Evolutionary conservation across 2,888 invertebrate species (phyloP), one percentile per base, ranked within the genome.

Genomic region (Eupithecia inturbata): DNA sequence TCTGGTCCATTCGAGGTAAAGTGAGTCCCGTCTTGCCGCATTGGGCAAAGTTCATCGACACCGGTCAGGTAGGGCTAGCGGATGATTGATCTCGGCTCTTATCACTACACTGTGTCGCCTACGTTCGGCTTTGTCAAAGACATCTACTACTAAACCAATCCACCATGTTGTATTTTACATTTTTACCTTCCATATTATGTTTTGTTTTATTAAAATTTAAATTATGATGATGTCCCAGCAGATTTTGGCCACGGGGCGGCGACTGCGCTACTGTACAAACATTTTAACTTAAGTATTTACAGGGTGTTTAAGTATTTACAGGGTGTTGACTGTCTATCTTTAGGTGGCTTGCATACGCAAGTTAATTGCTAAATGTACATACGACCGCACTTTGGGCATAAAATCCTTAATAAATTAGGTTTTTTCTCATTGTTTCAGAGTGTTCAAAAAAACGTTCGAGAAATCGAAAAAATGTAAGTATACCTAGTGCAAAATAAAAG

Each of bases 21-120:
- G 87, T 90, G 84, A 88, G 89, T 91, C 87, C 85, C 85, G 91
- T 92, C 92, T 91, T 90, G 91, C 89, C 85, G 82, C 84, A 84
- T 83, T 84, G 86, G 82, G 80, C 82, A 80, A 81, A 88, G 94
- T 88, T 93, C 94, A 87, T 88, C 87, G 93, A 90, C 93, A 87
- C 90, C 90, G 90, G 91, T 89, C 92, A 91, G 93, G 93, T 91
- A 90, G 92, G 92, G 90, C 92, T 85, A 85, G 85, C 83, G 87
- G 88, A 92, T 94, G 94, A 94, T 94, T 93, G 94, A 94, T 94
- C 92, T 92, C 88, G 84, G 83, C 87, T 89, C 92, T 93, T 94
- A 94, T 94, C 94, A 93, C 85, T 84, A 85, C 87, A 85, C 86
- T 90, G 92, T 92, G 92, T 92, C 92, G 91, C 92, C 92, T 91